Conservation (phyloP, 2,113 vertebrate genomes). For the Sitta europaea region DNA sequence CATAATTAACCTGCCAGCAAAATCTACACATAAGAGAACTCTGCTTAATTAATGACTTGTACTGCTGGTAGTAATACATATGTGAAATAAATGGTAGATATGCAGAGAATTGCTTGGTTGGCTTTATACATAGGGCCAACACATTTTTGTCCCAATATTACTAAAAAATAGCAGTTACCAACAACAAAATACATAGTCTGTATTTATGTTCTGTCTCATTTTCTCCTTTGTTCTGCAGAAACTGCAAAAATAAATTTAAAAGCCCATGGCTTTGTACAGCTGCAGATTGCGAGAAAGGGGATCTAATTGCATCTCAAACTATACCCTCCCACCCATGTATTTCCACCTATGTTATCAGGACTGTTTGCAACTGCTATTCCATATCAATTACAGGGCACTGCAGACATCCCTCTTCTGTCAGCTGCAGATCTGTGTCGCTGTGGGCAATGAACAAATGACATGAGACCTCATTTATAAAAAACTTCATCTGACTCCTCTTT, state of each 20-base stretch:
- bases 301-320: not conserved
- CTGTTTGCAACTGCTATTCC: not conserved
- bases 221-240: not conserved
- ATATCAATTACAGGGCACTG: not conserved
- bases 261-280: not conserved
- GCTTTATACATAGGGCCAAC: not conserved
- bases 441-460: too few relatives aligned
- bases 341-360: not conserved
- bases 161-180: not conserved
- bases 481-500: too few relatives aligned
- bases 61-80: not conserved
- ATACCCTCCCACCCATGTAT: not conserved
- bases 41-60: slow-evolving; percentile 21
- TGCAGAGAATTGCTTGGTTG: not conserved
- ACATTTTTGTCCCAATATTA: not conserved
- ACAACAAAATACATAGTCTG: not conserved
- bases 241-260: not conserved
- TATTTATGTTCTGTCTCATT: not conserved
- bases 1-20: slow-evolving; percentile 45
- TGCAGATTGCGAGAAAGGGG: not conserved
- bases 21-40: slow-evolving; percentile 3
- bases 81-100: not conserved
- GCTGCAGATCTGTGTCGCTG: too few relatives aligned
- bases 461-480: too few relatives aligned
- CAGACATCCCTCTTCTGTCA: not conserved